Evolutionary conservation across 2,888 invertebrate species (phyloP).

Genomic region (Drosophila diplacantha): DNA sequence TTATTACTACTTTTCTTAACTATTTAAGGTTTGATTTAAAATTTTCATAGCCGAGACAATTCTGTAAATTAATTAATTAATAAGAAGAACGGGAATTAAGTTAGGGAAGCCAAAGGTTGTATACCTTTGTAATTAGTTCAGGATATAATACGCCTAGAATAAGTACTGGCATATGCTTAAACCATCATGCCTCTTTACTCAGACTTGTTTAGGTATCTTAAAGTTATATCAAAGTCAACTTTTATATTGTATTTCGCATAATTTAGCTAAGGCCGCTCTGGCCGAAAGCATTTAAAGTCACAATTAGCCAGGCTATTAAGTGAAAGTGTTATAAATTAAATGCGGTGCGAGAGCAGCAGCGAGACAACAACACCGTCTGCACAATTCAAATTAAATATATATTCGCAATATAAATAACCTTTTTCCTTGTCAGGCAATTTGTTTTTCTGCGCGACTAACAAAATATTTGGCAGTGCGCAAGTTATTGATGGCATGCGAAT

Average conservation of each 20-base stretch:
- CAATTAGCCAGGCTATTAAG: constrained; percentile 60
- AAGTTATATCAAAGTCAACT: constrained; percentile 1
- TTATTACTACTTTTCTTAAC: no score
- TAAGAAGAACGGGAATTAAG: no score
- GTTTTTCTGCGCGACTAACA: constrained; percentile 20
- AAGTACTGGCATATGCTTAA: not conserved
- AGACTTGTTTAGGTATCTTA: constrained; percentile 22
- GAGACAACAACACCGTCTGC: constrained; percentile 7
- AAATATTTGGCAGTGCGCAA: constrained; percentile 29
- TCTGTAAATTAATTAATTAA: no score
- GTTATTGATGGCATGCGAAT: constrained; percentile 36
- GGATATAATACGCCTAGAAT: no score
- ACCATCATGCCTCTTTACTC: not conserved
- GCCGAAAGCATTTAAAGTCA: constrained; percentile 21
- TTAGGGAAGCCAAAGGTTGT: no score
- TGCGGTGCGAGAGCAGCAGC: constrained; percentile 26
- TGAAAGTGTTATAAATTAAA: constrained; percentile 67
- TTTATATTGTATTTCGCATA: constrained; percentile 30
- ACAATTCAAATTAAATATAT: constrained; percentile 31
- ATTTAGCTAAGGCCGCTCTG: constrained; percentile 14
- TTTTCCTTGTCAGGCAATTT: constrained; percentile 21
- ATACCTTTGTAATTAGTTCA: no score
- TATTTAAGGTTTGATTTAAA: no score
- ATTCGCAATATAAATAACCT: constrained; percentile 34
- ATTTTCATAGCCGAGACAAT: no score